These are phyloP conservation scores for Ectropis grisescens DNA, from an alignment of 1,140 invertebrate genomes.

Conservation along the genomic window DNA sequence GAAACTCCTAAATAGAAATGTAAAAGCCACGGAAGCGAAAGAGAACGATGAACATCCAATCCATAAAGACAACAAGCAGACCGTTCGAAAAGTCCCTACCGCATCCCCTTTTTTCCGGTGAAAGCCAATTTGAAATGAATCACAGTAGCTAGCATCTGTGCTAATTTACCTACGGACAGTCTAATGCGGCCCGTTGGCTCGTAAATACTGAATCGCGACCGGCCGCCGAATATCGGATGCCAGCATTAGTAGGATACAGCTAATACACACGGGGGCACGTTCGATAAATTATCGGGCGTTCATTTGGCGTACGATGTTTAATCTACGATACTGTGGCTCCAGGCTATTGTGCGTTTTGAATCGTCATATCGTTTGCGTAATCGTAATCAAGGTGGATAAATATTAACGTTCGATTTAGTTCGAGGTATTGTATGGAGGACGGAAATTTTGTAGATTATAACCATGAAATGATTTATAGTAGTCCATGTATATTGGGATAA, in stretches of 20 bases:
- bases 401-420: no score
- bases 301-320: conserved; percentile 70
- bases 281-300: conserved; percentile 69
- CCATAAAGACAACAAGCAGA: conserved; percentile 35
- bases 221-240: conserved; percentile 67
- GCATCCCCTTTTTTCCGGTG: conserved; percentile 49
- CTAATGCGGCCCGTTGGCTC: conserved; percentile 62
- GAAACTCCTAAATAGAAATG: conserved; percentile 17
- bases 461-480: no score
- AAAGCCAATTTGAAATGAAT: conserved; percentile 70
- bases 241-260: conserved; percentile 67
- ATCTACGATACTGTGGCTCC: conserved; percentile 53
- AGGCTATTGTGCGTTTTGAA: conserved; percentile 33
- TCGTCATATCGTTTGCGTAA: conserved; percentile 6
- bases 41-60: no score
- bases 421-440: no score
- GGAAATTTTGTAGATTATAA: no score
- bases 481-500: no score
- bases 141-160: conserved; percentile 66
- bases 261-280: conserved; percentile 68
- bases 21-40: no score
- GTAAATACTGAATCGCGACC: conserved; percentile 66
- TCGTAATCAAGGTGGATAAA: no score
- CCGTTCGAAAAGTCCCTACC: conserved; percentile 60
- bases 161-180: conserved; percentile 70